phyloP scores from a whole-genome alignment of 2,888 invertebrate genomes.

The Melanotus villosus region DNA sequence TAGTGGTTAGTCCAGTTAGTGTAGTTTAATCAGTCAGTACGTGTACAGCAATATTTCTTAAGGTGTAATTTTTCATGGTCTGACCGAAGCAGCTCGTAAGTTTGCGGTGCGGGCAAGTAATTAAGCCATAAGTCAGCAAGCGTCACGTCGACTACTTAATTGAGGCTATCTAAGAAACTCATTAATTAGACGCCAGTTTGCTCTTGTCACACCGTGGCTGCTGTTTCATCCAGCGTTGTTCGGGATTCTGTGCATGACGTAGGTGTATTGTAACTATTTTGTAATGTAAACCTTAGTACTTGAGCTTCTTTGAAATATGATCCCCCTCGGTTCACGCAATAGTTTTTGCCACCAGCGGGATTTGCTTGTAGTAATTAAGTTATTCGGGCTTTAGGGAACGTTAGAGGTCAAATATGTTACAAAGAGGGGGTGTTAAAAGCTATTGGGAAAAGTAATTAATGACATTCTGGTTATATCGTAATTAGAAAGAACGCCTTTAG shows the following conservation, averaged over 20 bases:
- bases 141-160: conserved; percentile 61
- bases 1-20: background rate
- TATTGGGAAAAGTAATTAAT: no score
- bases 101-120: conserved; percentile 54
- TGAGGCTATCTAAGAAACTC: conserved; percentile 63
- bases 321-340: conserved; percentile 6
- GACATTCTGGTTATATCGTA: no score
- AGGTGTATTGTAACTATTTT: conserved; percentile 16
- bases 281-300: conserved; percentile 13
- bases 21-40: conserved; percentile 30
- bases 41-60: conserved; percentile 35
- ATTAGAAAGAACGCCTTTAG: no score
- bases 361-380: conserved; percentile 12
- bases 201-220: conserved; percentile 42
- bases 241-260: conserved; percentile 15
- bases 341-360: conserved; percentile 13
- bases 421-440: no score
- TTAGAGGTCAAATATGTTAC: background rate
- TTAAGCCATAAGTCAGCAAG: conserved; percentile 63
- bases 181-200: conserved; percentile 59
- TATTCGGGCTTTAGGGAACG: conserved; percentile 1
- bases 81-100: conserved; percentile 45
- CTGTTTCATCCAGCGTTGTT: conserved; percentile 11
- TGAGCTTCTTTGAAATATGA: conserved; percentile 20
- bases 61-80: conserved; percentile 41